Evolutionary conservation across 1,140 invertebrate genomes (phyloP), one percentile per base, ranked within the genome.

Genomic region (Heliconius hermathena): DNA sequence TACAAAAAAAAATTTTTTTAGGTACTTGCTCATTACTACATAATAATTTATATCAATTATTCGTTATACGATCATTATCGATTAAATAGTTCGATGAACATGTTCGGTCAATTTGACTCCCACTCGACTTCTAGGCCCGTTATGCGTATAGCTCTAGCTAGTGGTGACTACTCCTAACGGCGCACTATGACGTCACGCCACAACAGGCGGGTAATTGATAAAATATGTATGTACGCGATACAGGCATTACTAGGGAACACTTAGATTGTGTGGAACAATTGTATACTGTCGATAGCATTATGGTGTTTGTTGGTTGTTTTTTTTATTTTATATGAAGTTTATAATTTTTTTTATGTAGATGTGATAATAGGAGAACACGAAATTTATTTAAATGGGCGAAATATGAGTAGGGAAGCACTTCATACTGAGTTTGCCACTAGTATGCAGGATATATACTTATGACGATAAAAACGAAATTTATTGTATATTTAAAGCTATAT

Each of bases 161-260:
- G 41, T 16, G 60, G 26, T 66, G 60, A 11, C 60, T 66, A 66
- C 3, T 16, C 11, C 60, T 66, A 66, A 66, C 60, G 60, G 60
- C 60, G 60, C 22, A 66, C 11, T 4, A n/a, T 75, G 74, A 70
- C 38, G n/a, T 76, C 74, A 76, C 8, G 73, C 74, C 4, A 46
- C 66, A 11, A 76, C 36, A 60, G 8, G 36, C 18, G 57, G 26
- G 73, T 74, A 74, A 74, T 74, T 74, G 73, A 74, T 74, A 36
- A 74, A 74, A 74, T 74, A 74, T 74, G 73, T 74, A 74, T 52
- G 26, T 46, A 16, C 41, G 73, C 4, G 52, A 57, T 22, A 36
- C 54, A 57, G 13, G n/a, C 57, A 74, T 74, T 38, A 66, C 60
- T 66, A 66, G 60, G 13, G 60, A 66, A 66, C 60, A 29, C 60